These are phyloP conservation scores for Gallinago media DNA, from an alignment of 2,113 vertebrate genomes.

Conservation along the genomic window DNA sequence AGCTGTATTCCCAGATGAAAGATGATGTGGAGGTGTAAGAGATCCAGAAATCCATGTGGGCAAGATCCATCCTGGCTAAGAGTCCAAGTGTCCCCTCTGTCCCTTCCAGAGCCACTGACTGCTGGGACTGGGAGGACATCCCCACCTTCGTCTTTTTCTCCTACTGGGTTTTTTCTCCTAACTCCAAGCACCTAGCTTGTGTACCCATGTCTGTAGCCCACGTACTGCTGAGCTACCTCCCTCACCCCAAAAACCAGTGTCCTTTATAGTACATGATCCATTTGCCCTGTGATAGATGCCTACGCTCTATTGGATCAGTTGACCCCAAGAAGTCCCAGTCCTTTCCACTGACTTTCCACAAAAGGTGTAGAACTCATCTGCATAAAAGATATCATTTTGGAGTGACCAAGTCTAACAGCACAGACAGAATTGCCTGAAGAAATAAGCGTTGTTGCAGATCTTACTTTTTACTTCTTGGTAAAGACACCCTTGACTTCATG, in stretches of 20 bases:
- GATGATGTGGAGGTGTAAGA: not conserved
- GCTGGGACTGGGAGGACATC: not conserved
- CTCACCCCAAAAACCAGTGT: not conserved
- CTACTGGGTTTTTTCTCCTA: not conserved
- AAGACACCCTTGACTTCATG: not conserved
- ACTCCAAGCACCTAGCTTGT: not conserved
- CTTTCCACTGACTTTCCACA: not conserved
- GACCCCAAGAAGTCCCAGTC: not conserved
- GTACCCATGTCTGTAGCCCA: accelerated
- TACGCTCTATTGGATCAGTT: not conserved
- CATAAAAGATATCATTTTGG: not conserved
- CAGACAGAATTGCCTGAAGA: not conserved
- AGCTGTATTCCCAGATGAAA: not conserved
- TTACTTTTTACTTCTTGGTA: not conserved
- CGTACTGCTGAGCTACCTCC: not conserved
- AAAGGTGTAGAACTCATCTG: not conserved
- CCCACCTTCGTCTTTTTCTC: not conserved
- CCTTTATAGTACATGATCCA: not conserved
- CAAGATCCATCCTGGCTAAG: not conserved
- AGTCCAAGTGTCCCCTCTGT: not conserved
- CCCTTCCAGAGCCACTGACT: not conserved
- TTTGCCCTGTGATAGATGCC: not conserved
- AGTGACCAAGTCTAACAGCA: not conserved
- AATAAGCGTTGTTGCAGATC: not conserved
- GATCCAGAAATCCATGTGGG: not conserved